A percentile compares a stretch with the other conserved stretches of the same genome.
These are phyloP conservation scores for Dreissena polymorpha DNA, from an alignment of 1,140 invertebrate genomes.

Conservation along the genomic window DNA sequence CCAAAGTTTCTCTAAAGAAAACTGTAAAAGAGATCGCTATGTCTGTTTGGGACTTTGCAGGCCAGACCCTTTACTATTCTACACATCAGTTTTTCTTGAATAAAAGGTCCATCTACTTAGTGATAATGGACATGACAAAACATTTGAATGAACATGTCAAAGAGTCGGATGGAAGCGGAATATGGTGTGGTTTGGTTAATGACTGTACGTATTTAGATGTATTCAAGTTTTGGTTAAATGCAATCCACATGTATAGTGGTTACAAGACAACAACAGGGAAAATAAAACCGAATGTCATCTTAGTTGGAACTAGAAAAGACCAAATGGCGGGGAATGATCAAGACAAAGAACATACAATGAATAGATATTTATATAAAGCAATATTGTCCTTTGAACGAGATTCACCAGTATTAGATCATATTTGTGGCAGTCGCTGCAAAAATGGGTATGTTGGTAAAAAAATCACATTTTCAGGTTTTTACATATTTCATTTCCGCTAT, in stretches of 20 bases:
- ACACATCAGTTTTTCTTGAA: too few species aligned
- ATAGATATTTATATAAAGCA: constrained; percentile 28
- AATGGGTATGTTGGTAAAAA: too few species aligned
- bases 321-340: constrained; percentile 7
- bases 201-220: constrained; percentile 40
- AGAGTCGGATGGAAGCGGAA: constrained; percentile 8
- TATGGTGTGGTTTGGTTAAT: constrained; percentile 10
- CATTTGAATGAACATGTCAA: background rate
- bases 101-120: too few species aligned
- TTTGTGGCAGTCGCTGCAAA: too few species aligned
- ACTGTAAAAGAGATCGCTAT: background rate
- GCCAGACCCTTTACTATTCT: too few species aligned
- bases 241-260: too few species aligned
- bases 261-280: background rate
- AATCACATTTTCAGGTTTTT: too few species aligned
- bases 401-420: background rate
- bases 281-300: constrained; percentile 18
- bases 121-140: constrained; percentile 28
- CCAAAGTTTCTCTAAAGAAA: background rate
- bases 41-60: constrained; percentile 39
- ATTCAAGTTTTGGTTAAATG: constrained; percentile 40
- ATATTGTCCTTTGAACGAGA: constrained; percentile 15
- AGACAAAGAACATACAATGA: constrained; percentile 36
- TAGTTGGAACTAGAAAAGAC: constrained; percentile 38
- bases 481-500: too few species aligned